phyloP scores from a whole-genome alignment of 92 coral and sea anemone genomes.

The Ricordea florida region DNA sequence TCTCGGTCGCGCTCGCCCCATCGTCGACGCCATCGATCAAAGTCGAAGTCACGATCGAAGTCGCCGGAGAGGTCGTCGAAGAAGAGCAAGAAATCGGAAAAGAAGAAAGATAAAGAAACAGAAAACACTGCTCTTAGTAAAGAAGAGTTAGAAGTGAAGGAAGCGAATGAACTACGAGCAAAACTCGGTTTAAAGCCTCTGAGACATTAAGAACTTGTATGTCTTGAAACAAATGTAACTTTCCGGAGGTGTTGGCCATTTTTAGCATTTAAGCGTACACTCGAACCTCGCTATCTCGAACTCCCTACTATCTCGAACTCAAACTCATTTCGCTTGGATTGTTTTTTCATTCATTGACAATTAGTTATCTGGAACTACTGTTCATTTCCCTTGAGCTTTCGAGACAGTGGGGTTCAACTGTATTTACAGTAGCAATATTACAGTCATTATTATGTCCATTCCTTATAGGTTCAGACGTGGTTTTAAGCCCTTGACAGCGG shows the following conservation, averaged over 20 bases:
- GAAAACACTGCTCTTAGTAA: constrained; percentile 62
- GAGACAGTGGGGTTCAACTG: too few relatives aligned
- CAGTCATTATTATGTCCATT: too few relatives aligned
- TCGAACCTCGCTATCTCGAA: neutral
- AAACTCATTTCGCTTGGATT: too few relatives aligned
- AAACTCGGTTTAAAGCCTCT: constrained; percentile 92
- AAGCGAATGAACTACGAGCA: constrained; percentile 96
- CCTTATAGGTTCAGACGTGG: too few relatives aligned
- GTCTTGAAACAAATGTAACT: constrained; percentile 7
- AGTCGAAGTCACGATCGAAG: constrained; percentile 80
- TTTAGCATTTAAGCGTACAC: too few relatives aligned
- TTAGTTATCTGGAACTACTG: too few relatives aligned
- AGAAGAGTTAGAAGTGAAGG: constrained; percentile 80
- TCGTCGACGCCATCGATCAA: constrained; percentile 95
- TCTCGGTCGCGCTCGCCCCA: constrained; percentile 93
- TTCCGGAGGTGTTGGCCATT: too few relatives aligned
- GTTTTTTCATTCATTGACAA: too few relatives aligned
- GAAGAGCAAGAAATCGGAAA: constrained; percentile 73
- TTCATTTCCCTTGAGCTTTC: too few relatives aligned
- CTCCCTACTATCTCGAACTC: neutral
- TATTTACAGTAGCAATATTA: too few relatives aligned
- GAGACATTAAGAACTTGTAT: too few relatives aligned
- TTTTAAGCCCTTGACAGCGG: too few relatives aligned
- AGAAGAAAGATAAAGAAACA: constrained; percentile 58
- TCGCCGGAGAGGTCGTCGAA: constrained; percentile 88